Base-by-base conservation (phyloP, 2,888 invertebrate genomes). In the Stramonita haemastoma region DNA sequence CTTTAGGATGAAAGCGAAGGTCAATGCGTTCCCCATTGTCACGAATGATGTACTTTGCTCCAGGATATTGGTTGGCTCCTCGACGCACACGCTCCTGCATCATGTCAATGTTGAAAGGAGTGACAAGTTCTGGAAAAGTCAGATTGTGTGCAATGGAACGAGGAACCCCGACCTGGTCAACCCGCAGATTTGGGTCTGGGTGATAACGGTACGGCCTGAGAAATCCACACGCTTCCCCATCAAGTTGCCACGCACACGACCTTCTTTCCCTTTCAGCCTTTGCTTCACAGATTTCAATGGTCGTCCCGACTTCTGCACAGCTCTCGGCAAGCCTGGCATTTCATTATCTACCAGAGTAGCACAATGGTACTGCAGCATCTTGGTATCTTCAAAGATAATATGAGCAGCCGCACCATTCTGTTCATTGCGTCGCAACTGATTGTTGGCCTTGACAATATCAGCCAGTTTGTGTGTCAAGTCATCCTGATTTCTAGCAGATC, bases 141-240 rank as follows among this genome's bases (percentile, higher is more conserved):
- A 99, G 97, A 96, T 99, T 99, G 96, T 99, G 99, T 19, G 99
- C 99, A 93, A 99, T 99, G 60, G 99, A 98, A 89, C 99, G 97
- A 0, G 99, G 99, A 1, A 99, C 99, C 89, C 99, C 99, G 90
- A 99, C 99, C 98, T 99, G 96, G 98, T 99, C 94, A 66, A 99
- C 99, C 95, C 98, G 99, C 34, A 97, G 93, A 91, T 96, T 97
- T 0, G 97, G 97, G 93, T 97, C 97, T 13, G 97, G 34, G 97
- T 97, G 93, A 97, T 97, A 95, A 99, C 99, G 94, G 99, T 99
- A 96, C 99, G 98, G 11, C 99, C 99, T 0, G 99, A 99, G 96
- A 99, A 99, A 96, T 99, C 99, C 0, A 99, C 99, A 97, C 99
- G 98, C 96, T 99, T 99, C 89, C 99, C 99, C 99, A 99, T 99